Percentiles rank a stretch among this genome's conserved stretches.
Evolutionary conservation across 2,888 invertebrate genomes (phyloP).

Genomic region (Ichneumon xanthorius): DNA sequence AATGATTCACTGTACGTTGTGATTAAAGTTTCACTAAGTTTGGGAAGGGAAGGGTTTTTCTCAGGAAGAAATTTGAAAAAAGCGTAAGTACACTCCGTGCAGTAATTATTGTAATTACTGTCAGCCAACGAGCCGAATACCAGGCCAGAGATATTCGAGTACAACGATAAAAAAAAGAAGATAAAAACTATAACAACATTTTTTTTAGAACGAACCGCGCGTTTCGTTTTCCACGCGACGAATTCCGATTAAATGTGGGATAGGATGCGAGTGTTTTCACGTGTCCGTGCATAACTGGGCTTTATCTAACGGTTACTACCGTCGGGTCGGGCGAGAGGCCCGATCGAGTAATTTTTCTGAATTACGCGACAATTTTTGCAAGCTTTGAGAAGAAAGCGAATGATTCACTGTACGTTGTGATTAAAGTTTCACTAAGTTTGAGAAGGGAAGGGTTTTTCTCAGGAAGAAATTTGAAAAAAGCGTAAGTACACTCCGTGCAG

Average conservation of each 20-base stretch:
- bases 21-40: too few species aligned
- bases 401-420: too few species aligned
- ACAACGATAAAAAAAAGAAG: neutral
- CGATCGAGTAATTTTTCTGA: too few species aligned
- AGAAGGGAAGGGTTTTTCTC: neutral
- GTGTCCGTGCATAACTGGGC: constrained; percentile 32
- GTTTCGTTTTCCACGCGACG: constrained; percentile 9
- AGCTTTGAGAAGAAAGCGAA: too few species aligned
- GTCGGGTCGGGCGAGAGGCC: neutral
- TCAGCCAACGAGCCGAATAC: constrained; percentile 13
- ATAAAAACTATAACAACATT: neutral
- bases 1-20: too few species aligned
- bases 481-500: neutral
- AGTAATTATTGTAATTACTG: neutral
- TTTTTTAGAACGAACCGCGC: neutral
- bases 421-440: too few species aligned
- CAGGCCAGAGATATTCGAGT: neutral
- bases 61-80: neutral
- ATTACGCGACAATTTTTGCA: too few species aligned
- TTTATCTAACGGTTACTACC: constrained; percentile 27
- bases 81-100: neutral
- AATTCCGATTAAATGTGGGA: constrained; percentile 13
- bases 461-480: neutral
- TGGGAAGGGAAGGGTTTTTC: neutral
- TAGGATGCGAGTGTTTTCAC: constrained; percentile 1